Conservation (phyloP, 2,113 vertebrate species). For the Vimba vimba region DNA sequence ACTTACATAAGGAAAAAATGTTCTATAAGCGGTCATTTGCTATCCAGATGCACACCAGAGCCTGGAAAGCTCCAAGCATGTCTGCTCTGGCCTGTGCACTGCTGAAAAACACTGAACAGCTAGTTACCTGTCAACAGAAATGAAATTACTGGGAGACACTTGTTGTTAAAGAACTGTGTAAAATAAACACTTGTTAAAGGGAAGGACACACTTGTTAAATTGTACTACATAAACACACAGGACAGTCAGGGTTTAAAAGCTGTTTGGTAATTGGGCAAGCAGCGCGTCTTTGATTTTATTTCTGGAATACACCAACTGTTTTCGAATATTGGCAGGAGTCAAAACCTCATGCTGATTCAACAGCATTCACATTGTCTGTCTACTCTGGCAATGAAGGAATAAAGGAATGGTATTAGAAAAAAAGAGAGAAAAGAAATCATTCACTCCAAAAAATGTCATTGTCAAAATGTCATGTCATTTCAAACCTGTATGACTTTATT, state of each 20-base stretch:
- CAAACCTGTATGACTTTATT: background rate
- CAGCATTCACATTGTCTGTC: slow-evolving; percentile 67
- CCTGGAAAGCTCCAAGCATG: slow-evolving; percentile 8
- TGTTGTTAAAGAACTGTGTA: slow-evolving; percentile 7
- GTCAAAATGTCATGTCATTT: background rate
- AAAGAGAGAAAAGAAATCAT: background rate
- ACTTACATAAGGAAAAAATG: slow-evolving; percentile 54
- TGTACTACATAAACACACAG: background rate
- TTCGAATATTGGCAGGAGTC: slow-evolving; percentile 51
- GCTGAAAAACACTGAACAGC: slow-evolving; percentile 54
- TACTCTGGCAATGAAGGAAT: slow-evolving; percentile 63
- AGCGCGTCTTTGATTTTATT: background rate
- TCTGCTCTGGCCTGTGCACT: background rate
- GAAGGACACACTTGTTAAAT: slow-evolving; percentile 33
- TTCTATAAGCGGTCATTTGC: slow-evolving; percentile 61
- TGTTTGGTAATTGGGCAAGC: slow-evolving; percentile 9
- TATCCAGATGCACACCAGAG: slow-evolving; percentile 59
- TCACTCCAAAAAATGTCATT: background rate
- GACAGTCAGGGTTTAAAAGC: slow-evolving; percentile 41
- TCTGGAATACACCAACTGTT: slow-evolving; percentile 53
- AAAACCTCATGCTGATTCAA: slow-evolving; percentile 61
- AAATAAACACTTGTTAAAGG: slow-evolving; percentile 54
- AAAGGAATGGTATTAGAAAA: background rate
- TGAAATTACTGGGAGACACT: background rate
- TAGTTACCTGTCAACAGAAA: slow-evolving; percentile 44